These are phyloP conservation scores for Heliconius himera DNA, from an alignment of 1,140 invertebrate genomes.

Conservation along the genomic window DNA sequence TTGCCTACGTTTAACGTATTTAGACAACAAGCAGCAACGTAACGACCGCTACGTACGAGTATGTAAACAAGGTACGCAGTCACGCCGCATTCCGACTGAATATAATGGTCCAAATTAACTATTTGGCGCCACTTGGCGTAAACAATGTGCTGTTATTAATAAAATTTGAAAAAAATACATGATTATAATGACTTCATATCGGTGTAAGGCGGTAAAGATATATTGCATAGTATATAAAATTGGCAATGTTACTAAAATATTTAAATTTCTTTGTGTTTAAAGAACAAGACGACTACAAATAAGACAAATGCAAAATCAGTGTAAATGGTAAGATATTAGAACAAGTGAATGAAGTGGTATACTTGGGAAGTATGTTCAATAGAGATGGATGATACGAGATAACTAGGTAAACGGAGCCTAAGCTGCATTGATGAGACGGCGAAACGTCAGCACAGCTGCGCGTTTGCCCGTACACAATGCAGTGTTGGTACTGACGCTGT, in stretches of 20 bases:
- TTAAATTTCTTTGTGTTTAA: neutral
- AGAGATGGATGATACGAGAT: too few species aligned
- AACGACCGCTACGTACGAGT: neutral
- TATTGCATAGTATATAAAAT: neutral
- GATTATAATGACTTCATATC: neutral
- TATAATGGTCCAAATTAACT: slow-evolving; percentile 20
- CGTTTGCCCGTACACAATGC: too few species aligned
- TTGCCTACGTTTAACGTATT: neutral
- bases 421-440: too few species aligned
- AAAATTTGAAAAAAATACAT: slow-evolving; percentile 12
- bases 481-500: too few species aligned
- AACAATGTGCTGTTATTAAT: slow-evolving; percentile 27
- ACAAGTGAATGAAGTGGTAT: too few species aligned
- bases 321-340: too few species aligned
- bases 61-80: slow-evolving; percentile 10
- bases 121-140: slow-evolving; percentile 27
- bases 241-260: neutral
- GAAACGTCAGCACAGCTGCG: too few species aligned
- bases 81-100: slow-evolving; percentile 19
- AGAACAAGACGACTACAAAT: too few species aligned
- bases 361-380: too few species aligned
- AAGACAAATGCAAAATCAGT: too few species aligned
- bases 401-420: too few species aligned
- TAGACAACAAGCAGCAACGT: neutral
- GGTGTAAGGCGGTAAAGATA: neutral